Percentiles rank a stretch among this genome's conserved stretches.
phyloP scores from a whole-genome alignment of 2,113 vertebrate genomes.

The Myxocyprinus asiaticus region DNA sequence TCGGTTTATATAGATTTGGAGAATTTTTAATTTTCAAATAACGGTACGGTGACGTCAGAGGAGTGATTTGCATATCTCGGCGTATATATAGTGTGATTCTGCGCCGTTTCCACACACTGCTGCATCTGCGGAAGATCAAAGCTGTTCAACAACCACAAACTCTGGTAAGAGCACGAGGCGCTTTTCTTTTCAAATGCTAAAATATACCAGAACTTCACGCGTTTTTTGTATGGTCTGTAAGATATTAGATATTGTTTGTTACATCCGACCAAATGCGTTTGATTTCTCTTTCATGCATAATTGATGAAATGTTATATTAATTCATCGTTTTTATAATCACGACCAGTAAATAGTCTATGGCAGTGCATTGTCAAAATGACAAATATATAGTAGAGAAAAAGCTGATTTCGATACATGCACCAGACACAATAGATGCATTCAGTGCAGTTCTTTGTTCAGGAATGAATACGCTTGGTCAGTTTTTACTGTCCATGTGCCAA shows the following conservation, averaged over 20 bases:
- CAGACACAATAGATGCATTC: background rate
- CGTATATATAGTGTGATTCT: background rate
- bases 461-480: background rate
- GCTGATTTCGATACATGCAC: background rate
- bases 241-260: background rate
- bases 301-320: background rate
- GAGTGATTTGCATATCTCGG: slow-evolving; percentile 7
- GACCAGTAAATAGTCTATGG: background rate
- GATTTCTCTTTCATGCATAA: background rate
- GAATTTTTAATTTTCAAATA: background rate
- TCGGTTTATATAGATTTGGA: background rate
- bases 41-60: slow-evolving; percentile 16
- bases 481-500: background rate
- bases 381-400: background rate
- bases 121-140: background rate
- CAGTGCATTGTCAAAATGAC: background rate
- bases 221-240: background rate
- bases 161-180: background rate
- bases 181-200: background rate
- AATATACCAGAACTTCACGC: background rate
- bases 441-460: slow-evolving; percentile 7
- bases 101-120: slow-evolving; percentile 5
- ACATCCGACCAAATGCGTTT: background rate
- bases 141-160: background rate
- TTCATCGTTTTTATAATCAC: background rate